A percentile compares a stretch with the other conserved stretches of the same genome.
These are phyloP conservation scores for Hippocampus kuda DNA, from an alignment of 2,797 vertebrate genomes.

Conservation along the genomic window DNA sequence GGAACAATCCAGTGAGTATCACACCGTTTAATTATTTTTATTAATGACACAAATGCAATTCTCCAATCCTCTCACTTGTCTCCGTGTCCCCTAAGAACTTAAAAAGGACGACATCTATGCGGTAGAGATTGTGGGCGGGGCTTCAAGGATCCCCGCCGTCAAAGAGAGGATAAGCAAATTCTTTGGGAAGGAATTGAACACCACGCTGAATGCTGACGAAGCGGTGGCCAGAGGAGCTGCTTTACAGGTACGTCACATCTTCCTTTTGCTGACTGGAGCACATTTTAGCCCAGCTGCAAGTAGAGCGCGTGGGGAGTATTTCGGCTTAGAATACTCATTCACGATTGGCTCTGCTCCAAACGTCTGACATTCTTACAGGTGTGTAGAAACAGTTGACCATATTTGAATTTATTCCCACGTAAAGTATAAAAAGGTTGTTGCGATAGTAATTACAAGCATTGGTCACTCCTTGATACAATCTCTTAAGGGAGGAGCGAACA, in stretches of 20 bases:
- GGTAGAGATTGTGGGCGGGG: conserved; percentile 96
- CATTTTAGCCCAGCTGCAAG: neutral
- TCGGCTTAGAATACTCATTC: no score
- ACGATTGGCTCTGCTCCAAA: no score
- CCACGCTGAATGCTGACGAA: conserved; percentile 93
- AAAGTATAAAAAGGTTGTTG: no score
- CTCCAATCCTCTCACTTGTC: neutral
- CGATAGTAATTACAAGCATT: no score
- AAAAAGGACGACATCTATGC: conserved; percentile 95
- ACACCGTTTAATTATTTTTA: neutral
- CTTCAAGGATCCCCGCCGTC: conserved; percentile 87
- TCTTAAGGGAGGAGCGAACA: no score
- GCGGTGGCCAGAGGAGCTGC: conserved; percentile 95
- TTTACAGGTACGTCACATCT: conserved; percentile 73
- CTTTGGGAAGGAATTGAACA: conserved; percentile 93
- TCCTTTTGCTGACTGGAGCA: neutral
- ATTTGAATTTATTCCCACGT: no score
- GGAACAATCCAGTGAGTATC: conserved; percentile 85
- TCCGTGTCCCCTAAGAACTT: conserved; percentile 64
- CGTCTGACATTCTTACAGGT: no score
- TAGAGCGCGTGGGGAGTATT: no score
- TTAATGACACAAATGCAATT: neutral
- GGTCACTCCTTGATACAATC: no score
- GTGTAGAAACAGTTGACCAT: no score
- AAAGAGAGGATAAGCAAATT: conserved; percentile 94